These are phyloP conservation scores for Acronicta leporina DNA, from an alignment of 2,888 invertebrate species.

Conservation along the genomic window DNA sequence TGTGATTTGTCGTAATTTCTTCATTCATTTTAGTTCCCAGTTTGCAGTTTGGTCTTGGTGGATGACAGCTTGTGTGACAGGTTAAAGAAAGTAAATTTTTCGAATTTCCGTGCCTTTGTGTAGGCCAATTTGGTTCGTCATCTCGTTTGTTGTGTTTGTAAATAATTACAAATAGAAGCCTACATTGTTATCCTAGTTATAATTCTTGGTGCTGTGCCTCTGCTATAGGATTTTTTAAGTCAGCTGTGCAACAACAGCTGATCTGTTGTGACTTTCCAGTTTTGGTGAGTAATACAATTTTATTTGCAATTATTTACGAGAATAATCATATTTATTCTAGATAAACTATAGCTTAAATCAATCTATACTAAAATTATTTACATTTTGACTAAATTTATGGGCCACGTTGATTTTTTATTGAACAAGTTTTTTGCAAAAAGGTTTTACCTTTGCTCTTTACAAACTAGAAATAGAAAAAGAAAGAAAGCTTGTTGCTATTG, in stretches of 20 bases:
- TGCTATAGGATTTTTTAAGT: constrained; percentile 35
- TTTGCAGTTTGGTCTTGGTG: background rate
- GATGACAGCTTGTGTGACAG: constrained; percentile 40
- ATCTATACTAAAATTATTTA: no score
- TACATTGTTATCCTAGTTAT: constrained; percentile 32
- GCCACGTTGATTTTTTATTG: constrained; percentile 15
- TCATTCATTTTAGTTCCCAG: constrained; percentile 33
- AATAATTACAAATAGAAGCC: constrained; percentile 12
- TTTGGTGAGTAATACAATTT: constrained; percentile 49
- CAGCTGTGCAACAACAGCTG: constrained; percentile 54
- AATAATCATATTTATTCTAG: background rate
- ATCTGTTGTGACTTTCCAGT: constrained; percentile 38
- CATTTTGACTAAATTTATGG: background rate
- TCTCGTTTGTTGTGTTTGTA: constrained; percentile 32
- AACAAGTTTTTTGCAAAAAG: constrained; percentile 25
- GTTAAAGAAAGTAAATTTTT: constrained; percentile 26
- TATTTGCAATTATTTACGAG: constrained; percentile 1
- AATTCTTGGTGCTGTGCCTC: constrained; percentile 50
- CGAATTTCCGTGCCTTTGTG: constrained; percentile 52
- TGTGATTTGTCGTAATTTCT: constrained; percentile 4
- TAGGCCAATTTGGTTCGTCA: constrained; percentile 22
- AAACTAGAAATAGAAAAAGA: constrained; percentile 12
- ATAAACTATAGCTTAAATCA: background rate
- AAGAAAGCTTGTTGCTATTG: constrained; percentile 4
- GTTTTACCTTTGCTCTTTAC: no score